Conservation (phyloP, 2,888 invertebrate genomes). For the Lasius fuliginosus region DNA sequence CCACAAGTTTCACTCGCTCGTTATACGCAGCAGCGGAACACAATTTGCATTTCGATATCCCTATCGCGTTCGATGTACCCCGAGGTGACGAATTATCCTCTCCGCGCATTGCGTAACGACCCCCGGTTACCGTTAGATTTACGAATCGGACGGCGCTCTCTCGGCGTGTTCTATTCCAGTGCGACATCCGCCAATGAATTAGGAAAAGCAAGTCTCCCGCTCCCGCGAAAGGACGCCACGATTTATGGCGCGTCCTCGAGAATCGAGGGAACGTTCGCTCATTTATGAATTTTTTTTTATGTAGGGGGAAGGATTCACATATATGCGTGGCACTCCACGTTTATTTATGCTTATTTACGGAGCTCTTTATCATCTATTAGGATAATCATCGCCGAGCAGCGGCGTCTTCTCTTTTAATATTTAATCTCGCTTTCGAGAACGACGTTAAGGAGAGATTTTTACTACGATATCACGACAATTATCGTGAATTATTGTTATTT, state of each 20-base stretch:
- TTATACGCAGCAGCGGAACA: conserved; percentile 72
- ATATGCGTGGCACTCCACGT: conserved; percentile 22
- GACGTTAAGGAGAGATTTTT: not conserved
- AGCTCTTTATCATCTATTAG: conserved; percentile 38
- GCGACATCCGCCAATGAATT: conserved; percentile 49
- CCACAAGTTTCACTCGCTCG: conserved; percentile 64
- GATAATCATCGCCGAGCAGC: not conserved
- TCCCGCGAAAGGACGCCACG: conserved; percentile 37
- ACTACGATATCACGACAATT: not conserved
- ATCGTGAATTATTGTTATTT: not conserved
- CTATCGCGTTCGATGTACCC: conserved; percentile 67
- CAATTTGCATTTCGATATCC: conserved; percentile 80
- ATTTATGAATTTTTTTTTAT: conserved; percentile 78
- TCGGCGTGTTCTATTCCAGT: conserved; percentile 40
- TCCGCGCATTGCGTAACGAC: conserved; percentile 78
- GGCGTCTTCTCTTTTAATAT: not conserved
- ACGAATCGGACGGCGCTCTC: conserved; percentile 54
- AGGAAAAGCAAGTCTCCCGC: conserved; percentile 32
- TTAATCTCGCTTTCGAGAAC: not conserved
- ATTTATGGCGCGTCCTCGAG: conserved; percentile 61
- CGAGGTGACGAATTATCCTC: conserved; percentile 78
- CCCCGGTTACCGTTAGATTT: conserved; percentile 66
- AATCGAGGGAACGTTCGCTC: conserved; percentile 47
- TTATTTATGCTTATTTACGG: conserved; percentile 53
- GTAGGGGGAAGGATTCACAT: conserved; percentile 34